Base-by-base conservation (phyloP, 2,888 invertebrate species). In the Tetranychus piercei region DNA sequence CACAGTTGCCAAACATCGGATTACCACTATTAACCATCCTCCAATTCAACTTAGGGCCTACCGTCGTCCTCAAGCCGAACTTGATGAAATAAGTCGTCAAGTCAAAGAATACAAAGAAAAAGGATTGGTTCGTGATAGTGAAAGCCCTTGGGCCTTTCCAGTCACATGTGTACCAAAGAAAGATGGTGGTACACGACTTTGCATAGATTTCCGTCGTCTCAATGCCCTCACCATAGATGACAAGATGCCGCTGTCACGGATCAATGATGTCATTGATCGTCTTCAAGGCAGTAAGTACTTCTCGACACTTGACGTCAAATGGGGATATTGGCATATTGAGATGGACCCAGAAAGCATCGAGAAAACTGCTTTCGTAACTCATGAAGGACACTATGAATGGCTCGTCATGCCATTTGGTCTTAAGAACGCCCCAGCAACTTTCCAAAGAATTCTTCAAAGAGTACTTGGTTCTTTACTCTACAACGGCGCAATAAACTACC, bases 331-430 rank as follows among this genome's bases (percentile, higher is more conserved):
- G 43, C 74, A 75, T 8, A 71, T 75, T 22, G 18, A 44, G 20
- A 11, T 75, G 20, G 11, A 20, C 5, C 34, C 18, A 55, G n/a
- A n/a, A 1, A n/a, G 43, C 23, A 55, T 9, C 8, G 18, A 71
- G 5, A 64, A 70, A 64, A 70, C 64, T n/a, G 75, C 74, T 9
- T 75, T 75, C 22, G 66, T 44, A 7, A 75, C 71, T 4, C 74
- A 74, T 8, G n/a, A 71, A 6, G 73, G 74, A 4, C 66, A 65
- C 6, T 75, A 45, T 65, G 43, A 64, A 45, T 73, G 45, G 20
- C 9, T 44, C 6, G 43, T 44, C 6, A 15, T 75, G 9, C 64
- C 75, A 1, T 75, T 75, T 74, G 75, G 75, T 15, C 15, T 74
- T 8, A 71, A 34, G 7, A 73, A 22, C 6, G 71, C 74, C 8